Base-by-base conservation (phyloP, 1,140 invertebrate genomes). In the Chironomus striatipennis region DNA sequence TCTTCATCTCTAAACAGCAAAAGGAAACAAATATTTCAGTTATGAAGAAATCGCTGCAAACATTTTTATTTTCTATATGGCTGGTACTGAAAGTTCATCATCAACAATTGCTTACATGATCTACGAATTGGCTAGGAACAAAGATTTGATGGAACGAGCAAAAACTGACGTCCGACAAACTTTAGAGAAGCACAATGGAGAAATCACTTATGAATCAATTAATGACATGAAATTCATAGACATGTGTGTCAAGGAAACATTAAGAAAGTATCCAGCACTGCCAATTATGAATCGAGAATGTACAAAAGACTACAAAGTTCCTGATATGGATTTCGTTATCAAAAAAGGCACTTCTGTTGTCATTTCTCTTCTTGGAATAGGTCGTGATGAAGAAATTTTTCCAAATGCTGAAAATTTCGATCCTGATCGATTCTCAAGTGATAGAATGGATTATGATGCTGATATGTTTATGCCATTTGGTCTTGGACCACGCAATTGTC, bases 11-110 rank as follows among this genome's bases (percentile, higher is more conserved):
- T 34, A 34, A 34, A 34, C 24, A 34, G 9, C n/a, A 1, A 57
- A 57, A 57, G 47, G 74, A 7, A 78, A 79, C 4, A 79, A 78
- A 15, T 43, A 18, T 0, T 78, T 78, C 0, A 77, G 76, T 5
- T 43, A 82, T 12, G 79, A 82, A 67, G 75, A 83, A 73, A 77
- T 87, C 18, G 80, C 83, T 4, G 85, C 86, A 9, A 87, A 88
- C 76, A 81, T 84, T 8, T 82, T 88, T 57, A 76, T 87, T 0
- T 88, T 89, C 79, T 84, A 88, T 73, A 77, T 88, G 7, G 88
- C 86, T 73, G 86, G 86, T 15, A 88, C 84, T 77, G 88, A 91
- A 73, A 89, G 88, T 0, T 87, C 87, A 0, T 85, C 88, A 0
- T 85, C 83, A 1, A 80, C 85, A 0, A 82, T 90, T 5, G 82